Evolutionary conservation across 2,113 vertebrate genomes (phyloP).

Genomic region (Cryptomyrus ogoouensis): DNA sequence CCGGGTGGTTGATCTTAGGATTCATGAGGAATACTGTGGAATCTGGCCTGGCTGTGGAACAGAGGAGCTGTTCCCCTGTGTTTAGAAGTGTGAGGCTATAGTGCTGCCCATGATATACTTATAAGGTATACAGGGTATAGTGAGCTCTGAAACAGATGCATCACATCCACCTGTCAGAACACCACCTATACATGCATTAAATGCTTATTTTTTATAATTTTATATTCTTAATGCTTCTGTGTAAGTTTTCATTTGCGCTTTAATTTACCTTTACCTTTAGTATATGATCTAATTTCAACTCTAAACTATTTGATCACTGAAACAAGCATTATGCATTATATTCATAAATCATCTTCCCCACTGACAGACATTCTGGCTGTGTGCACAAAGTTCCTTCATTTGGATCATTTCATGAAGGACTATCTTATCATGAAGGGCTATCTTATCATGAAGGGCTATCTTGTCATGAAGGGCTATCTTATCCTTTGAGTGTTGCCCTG

Average conservation of each 20-base stretch:
- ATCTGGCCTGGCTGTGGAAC: background rate
- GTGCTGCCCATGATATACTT: background rate
- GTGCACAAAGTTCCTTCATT: background rate
- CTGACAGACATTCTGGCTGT: background rate
- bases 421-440: background rate
- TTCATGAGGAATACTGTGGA: background rate
- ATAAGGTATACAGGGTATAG: background rate
- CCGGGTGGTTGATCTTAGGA: background rate
- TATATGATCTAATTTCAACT: background rate
- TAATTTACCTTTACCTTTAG: background rate
- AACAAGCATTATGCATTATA: background rate
- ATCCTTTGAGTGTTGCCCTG: background rate
- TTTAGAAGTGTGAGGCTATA: background rate
- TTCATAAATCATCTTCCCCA: background rate
- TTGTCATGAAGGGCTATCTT: background rate
- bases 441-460: conserved; percentile 32
- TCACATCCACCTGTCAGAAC: background rate
- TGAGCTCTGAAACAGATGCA: background rate
- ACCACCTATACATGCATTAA: background rate
- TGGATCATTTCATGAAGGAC: conserved; percentile 47
- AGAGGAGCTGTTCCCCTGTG: background rate
- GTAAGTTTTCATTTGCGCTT: background rate
- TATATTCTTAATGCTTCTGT: background rate
- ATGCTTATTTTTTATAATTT: background rate
- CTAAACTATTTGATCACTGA: background rate